phyloP scores from a whole-genome alignment of 2,888 invertebrate genomes.

The Cordilura impudica region DNA sequence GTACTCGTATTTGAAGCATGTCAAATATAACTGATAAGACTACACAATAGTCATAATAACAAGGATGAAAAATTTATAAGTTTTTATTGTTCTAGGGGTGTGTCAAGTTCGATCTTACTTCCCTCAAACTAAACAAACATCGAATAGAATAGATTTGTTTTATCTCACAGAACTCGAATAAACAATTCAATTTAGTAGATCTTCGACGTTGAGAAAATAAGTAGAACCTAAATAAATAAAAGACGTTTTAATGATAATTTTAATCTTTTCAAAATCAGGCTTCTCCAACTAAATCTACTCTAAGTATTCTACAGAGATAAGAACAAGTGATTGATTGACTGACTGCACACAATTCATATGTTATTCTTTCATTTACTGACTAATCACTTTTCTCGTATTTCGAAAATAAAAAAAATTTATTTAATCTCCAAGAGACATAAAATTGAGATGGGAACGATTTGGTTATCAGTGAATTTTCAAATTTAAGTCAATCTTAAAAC shows the following conservation, averaged over 20 bases:
- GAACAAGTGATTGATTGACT: background rate
- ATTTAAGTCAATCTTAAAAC: background rate
- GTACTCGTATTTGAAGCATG: no score
- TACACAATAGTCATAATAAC: no score
- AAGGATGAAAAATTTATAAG: no score
- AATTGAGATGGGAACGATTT: background rate
- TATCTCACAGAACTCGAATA: no score
- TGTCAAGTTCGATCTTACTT: no score
- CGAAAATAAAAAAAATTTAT: conserved; percentile 14
- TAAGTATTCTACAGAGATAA: conserved; percentile 12
- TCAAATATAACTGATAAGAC: no score
- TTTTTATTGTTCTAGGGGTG: no score
- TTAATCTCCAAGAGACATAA: background rate
- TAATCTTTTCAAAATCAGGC: background rate
- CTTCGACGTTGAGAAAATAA: no score
- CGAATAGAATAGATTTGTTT: no score
- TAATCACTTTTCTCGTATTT: conserved; percentile 19
- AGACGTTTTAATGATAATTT: background rate
- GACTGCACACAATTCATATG: background rate
- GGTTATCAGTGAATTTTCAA: conserved; percentile 39
- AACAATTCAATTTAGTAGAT: no score
- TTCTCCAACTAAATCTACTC: background rate
- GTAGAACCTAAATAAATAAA: background rate
- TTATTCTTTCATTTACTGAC: background rate
- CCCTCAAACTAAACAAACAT: no score